These are phyloP conservation scores for Philaenus spumarius DNA, from an alignment of 1,140 invertebrate species.

Conservation along the genomic window DNA sequence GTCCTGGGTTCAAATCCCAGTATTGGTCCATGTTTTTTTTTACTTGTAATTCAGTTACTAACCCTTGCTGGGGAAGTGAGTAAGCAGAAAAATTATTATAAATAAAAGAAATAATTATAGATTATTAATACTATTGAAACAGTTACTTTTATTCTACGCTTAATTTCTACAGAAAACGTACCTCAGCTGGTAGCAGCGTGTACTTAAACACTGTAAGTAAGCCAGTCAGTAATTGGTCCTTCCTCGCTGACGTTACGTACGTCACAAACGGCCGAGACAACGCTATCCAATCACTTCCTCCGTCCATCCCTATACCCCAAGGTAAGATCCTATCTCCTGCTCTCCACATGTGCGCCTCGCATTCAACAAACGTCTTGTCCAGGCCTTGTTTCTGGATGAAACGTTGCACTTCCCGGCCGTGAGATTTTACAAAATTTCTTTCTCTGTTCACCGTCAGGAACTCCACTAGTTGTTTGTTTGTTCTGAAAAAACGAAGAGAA, in stretches of 20 bases:
- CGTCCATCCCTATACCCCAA: conserved; percentile 50
- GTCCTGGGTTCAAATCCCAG: too few relatives aligned
- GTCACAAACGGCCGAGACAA: conserved; percentile 79
- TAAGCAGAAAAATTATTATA: too few relatives aligned
- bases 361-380: conserved; percentile 95
- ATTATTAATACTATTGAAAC: too few relatives aligned
- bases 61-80: too few relatives aligned
- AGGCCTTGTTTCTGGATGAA: conserved; percentile 97
- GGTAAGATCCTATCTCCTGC: conserved; percentile 71
- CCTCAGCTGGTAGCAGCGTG: conserved; percentile 87
- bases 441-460: conserved; percentile 82
- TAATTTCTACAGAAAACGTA: too few relatives aligned
- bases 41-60: too few relatives aligned
- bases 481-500: too few relatives aligned
- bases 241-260: conserved; percentile 58
- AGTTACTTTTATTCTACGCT: too few relatives aligned
- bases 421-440: conserved; percentile 92
- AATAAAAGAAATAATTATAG: too few relatives aligned
- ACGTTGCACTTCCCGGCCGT: conserved; percentile 90
- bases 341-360: conserved; percentile 96
- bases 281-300: conserved; percentile 97
- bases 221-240: conserved; percentile 63
- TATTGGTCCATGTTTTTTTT: too few relatives aligned
- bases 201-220: conserved; percentile 76
- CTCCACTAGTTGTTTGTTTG: conserved; percentile 63